Evolutionary conservation across 1,140 invertebrate genomes (phyloP).

Genomic region (Antheraea mylitta): DNA sequence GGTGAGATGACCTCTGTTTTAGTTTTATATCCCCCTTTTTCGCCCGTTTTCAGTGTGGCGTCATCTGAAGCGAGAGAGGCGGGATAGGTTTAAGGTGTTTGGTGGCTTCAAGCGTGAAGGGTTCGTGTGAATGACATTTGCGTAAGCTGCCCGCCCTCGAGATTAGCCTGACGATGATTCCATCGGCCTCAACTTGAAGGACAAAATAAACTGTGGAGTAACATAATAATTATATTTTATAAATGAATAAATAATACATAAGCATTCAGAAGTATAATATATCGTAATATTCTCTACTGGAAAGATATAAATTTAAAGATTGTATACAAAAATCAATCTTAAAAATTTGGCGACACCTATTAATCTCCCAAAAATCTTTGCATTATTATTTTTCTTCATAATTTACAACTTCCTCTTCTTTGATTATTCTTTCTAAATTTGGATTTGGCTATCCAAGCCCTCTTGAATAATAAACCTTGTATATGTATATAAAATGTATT

Average conservation of each 20-base stretch:
- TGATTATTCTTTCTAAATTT: too few species aligned
- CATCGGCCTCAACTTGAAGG: slow-evolving; percentile 27
- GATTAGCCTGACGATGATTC: slow-evolving; percentile 51
- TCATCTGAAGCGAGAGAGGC: slow-evolving; percentile 14
- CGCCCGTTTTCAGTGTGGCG: slow-evolving; percentile 4
- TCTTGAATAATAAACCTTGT: too few species aligned
- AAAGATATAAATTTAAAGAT: too few species aligned
- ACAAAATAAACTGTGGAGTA: slow-evolving; percentile 21
- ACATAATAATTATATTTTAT: not conserved
- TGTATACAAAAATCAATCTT: too few species aligned
- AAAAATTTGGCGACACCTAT: too few species aligned
- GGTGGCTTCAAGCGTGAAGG: slow-evolving; percentile 37
- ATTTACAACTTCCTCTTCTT: too few species aligned
- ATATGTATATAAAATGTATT: too few species aligned
- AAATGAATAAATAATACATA: not conserved
- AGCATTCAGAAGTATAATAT: too few species aligned
- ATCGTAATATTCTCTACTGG: too few species aligned
- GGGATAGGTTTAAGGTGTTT: slow-evolving; percentile 27
- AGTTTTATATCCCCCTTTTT: slow-evolving; percentile 18
- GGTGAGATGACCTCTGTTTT: slow-evolving; percentile 19
- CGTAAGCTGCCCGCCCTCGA: slow-evolving; percentile 50
- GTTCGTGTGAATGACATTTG: slow-evolving; percentile 57
- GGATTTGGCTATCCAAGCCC: too few species aligned
- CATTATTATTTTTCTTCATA: too few species aligned
- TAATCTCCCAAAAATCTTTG: too few species aligned